Conservation (phyloP, 2,113 vertebrate species). For the Oncorhynchus nerka region DNA sequence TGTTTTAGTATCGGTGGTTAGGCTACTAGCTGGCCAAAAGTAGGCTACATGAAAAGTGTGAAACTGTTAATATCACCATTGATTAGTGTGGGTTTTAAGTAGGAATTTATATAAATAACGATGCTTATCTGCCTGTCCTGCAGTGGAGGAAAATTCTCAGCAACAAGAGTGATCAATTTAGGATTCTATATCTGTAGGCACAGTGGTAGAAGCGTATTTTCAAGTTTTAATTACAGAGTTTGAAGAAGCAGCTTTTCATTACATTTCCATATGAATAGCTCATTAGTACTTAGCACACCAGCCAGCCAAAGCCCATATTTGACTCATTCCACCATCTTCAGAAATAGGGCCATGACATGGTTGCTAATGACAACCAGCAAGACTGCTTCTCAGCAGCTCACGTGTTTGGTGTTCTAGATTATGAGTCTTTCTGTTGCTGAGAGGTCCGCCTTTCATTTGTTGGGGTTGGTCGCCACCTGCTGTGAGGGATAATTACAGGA, state of each 20-base stretch:
- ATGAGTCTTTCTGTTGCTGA: background rate
- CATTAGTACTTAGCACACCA: background rate
- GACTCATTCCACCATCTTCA: constrained; percentile 50
- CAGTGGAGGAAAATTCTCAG: background rate
- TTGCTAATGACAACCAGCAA: constrained; percentile 69
- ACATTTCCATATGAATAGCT: constrained; percentile 26
- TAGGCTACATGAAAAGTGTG: too few species aligned
- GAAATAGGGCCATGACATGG: constrained; percentile 55
- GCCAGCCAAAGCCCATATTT: constrained; percentile 21
- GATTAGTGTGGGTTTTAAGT: too few species aligned
- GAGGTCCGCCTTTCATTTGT: constrained; percentile 39
- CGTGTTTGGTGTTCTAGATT: constrained; percentile 6
- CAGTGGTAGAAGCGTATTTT: too few species aligned
- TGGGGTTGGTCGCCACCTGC: constrained; percentile 69
- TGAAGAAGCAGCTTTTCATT: background rate
- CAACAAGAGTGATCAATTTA: too few species aligned
- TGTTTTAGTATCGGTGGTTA: too few species aligned
- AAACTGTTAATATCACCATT: too few species aligned
- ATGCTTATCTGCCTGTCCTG: too few species aligned
- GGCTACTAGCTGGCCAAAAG: too few species aligned
- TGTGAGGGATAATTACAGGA: constrained; percentile 39
- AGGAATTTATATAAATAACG: too few species aligned
- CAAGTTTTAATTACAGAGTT: too few species aligned
- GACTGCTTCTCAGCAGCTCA: constrained; percentile 29
- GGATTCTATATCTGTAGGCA: too few species aligned